Percentiles rank a stretch among this genome's conserved stretches.
These are phyloP conservation scores for Epizoanthus ramosus DNA, from an alignment of 92 coral and sea anemone species.

Conservation along the genomic window DNA sequence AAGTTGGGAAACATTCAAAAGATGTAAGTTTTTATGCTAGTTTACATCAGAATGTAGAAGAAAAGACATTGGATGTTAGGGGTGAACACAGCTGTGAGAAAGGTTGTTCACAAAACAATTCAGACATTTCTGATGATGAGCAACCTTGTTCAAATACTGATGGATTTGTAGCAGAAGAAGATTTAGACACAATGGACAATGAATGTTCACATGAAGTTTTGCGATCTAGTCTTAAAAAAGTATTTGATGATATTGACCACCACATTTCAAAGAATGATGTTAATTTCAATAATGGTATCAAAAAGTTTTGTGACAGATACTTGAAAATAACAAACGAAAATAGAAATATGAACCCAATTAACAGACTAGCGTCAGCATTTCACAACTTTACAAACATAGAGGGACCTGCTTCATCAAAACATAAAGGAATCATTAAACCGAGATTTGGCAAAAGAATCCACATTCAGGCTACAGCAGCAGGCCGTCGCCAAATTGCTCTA, in stretches of 20 bases:
- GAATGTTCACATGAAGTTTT: no score
- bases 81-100: no score
- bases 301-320: slow-evolving; percentile 29
- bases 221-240: neutral
- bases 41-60: slow-evolving; percentile 7
- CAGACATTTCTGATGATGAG: no score
- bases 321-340: neutral
- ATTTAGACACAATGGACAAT: no score
- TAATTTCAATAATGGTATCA: slow-evolving; percentile 11
- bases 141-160: no score
- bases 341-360: neutral
- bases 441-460: neutral
- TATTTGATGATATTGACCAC: neutral
- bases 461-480: slow-evolving; percentile 1
- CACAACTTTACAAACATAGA: neutral
- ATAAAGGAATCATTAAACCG: neutral
- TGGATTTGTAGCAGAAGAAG: no score
- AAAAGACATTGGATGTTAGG: no score
- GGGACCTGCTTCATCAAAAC: neutral
- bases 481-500: neutral
- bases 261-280: neutral
- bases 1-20: neutral
- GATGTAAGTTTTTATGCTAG: slow-evolving; percentile 6
- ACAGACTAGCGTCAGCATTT: slow-evolving; percentile 8
- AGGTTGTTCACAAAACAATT: no score